Base-by-base conservation (phyloP, 2,797 vertebrate genomes). In the Podarcis siculus region DNA sequence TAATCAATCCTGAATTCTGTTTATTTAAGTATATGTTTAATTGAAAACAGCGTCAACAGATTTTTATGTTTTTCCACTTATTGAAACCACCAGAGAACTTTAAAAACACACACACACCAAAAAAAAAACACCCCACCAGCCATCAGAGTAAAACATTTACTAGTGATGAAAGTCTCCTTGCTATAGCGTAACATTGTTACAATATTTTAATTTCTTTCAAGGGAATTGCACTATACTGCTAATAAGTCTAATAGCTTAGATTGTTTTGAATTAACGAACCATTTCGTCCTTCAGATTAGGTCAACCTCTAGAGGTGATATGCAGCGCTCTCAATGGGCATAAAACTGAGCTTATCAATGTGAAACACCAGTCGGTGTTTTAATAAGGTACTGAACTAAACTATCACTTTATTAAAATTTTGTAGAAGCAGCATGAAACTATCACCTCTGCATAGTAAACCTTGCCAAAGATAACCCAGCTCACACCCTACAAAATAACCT, bases 181-280 rank as follows among this genome's bases (percentile, higher is more conserved):
- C 3, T 8, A 5, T 73, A 17, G 71, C 86, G 79, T 21, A 32
- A 85, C 90, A 93, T 76, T 89, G 79, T 21, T 35, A 85, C 90
- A 93, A 88, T 7, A 87, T 71, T 90, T 88, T 19, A 80, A 83
- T 75, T 89, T 83, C 49, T 37, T 90, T 79, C 49, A 90, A 42
- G 73, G 85, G 42, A 91, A 66, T 84, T 81, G 37, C 39, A 55
- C 72, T 32, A 66, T 27, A 91, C 55, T 27, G 45, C 5, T 84
- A 87, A 35, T 27, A 79, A 88, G 42, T 12, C 15, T 61, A 25
- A 91, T 87, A 80, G 90, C 1, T 83, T 61, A 89, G 30, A 94
- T 37, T 86, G 15, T 67, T 49, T 39, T n/a, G 82, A 91, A 94
- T 87, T 88, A 93, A 92, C 81, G 86, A 91, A 87, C 32, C 80